phyloP scores from a whole-genome alignment of 2,797 vertebrate species.

The Menidia menidia region DNA sequence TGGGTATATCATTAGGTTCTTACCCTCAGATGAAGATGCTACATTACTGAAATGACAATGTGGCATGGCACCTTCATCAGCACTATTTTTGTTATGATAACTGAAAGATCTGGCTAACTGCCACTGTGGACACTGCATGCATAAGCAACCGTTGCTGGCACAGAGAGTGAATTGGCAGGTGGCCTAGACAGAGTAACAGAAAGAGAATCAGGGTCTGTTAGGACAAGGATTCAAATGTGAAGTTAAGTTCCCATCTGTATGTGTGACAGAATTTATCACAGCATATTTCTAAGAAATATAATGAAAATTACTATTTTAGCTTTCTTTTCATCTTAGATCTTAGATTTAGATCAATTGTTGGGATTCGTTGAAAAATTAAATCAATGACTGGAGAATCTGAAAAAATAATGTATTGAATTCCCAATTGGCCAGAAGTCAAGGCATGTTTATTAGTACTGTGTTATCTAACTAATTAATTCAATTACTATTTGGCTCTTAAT shows the following conservation, averaged over 20 bases:
- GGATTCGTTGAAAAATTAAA: too few relatives aligned
- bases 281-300: not conserved
- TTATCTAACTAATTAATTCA: too few relatives aligned
- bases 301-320: conserved; percentile 1
- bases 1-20: conserved; percentile 26
- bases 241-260: not conserved
- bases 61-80: conserved; percentile 19
- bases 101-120: conserved; percentile 47
- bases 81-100: conserved; percentile 58
- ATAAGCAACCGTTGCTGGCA: conserved; percentile 28
- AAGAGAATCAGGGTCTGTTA: conserved; percentile 10
- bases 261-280: not conserved
- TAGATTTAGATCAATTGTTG: too few relatives aligned
- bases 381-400: too few relatives aligned
- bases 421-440: too few relatives aligned
- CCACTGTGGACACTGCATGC: conserved; percentile 4
- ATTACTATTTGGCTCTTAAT: too few relatives aligned
- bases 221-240: conserved; percentile 3
- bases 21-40: conserved; percentile 48
- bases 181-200: conserved; percentile 47
- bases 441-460: too few relatives aligned
- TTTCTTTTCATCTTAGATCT: too few relatives aligned
- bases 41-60: conserved; percentile 37
- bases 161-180: conserved; percentile 5
- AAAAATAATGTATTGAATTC: too few relatives aligned